A percentile compares a stretch with the other conserved stretches of the same genome.
Evolutionary conservation across 2,888 invertebrate species (phyloP).

Genomic region (Rhyacophila evoluta): DNA sequence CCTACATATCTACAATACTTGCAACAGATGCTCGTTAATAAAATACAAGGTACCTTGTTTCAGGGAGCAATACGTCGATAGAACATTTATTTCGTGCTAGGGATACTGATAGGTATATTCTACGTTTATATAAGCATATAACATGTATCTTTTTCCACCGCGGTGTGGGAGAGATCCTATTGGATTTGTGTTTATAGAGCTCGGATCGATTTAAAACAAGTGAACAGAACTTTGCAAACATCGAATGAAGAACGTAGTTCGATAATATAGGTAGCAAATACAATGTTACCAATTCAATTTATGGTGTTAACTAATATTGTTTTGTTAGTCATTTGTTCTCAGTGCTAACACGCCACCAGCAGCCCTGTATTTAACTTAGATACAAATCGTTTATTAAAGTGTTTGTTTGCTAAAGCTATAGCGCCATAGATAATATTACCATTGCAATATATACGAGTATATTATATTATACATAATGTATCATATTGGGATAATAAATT

Average conservation of each 20-base stretch:
- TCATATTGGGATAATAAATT: too few relatives aligned
- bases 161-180: slow-evolving; percentile 3
- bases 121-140: background rate
- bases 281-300: background rate
- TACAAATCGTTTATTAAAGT: background rate
- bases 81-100: slow-evolving; percentile 16
- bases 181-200: slow-evolving; percentile 13
- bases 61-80: slow-evolving; percentile 32
- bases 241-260: slow-evolving; percentile 4
- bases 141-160: background rate
- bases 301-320: slow-evolving; percentile 13
- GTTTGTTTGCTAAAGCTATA: background rate
- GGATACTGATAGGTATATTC: background rate
- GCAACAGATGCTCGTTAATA: slow-evolving; percentile 48
- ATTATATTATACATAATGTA: too few relatives aligned
- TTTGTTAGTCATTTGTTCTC: slow-evolving; percentile 7
- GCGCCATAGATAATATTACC: background rate
- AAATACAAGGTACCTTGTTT: slow-evolving; percentile 27
- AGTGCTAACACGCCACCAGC: background rate
- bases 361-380: background rate
- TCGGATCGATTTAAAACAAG: slow-evolving; percentile 11
- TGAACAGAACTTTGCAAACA: slow-evolving; percentile 19
- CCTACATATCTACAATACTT: slow-evolving; percentile 34
- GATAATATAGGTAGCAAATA: background rate
- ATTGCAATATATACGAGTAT: too few relatives aligned